A percentile compares a stretch with the other conserved stretches of the same genome.
Conservation (phyloP, 2,113 vertebrate species). For the Pogona vitticeps region DNA sequence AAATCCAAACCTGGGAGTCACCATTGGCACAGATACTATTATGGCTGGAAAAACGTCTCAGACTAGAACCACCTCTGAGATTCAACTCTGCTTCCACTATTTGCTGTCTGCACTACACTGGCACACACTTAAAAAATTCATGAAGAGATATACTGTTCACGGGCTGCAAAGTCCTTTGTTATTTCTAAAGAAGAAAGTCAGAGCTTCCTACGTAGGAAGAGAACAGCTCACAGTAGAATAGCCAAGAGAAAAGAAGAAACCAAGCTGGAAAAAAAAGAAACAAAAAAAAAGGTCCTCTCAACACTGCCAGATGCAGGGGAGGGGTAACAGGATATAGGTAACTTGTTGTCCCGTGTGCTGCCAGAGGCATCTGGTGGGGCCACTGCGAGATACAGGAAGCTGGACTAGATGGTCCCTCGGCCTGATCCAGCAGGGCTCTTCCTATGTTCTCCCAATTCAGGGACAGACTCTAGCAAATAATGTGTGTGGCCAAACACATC, state of each 20-base stretch:
- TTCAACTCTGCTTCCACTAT: neutral
- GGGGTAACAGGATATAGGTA: too few relatives aligned
- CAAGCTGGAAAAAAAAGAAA: neutral
- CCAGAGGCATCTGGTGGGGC: too few relatives aligned
- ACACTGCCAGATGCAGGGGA: too few relatives aligned
- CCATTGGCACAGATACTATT: neutral
- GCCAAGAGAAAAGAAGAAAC: neutral
- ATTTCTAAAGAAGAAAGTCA: neutral
- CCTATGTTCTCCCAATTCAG: too few relatives aligned
- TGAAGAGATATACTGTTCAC: neutral
- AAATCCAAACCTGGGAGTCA: neutral
- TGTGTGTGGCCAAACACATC: neutral
- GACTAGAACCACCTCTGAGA: neutral
- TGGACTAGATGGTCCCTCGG: too few relatives aligned
- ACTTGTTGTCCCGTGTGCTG: too few relatives aligned
- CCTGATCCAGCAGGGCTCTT: too few relatives aligned
- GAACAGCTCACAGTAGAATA: neutral
- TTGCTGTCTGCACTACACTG: neutral
- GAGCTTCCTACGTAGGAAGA: neutral
- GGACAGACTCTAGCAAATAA: neutral
- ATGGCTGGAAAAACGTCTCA: constrained; percentile 17
- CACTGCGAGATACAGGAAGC: too few relatives aligned
- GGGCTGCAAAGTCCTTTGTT: neutral
- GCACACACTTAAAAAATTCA: neutral
- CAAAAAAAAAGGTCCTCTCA: neutral